Base-by-base conservation (phyloP, 37 sponge, comb jelly and placozoan species). In the Beroe ovata region DNA sequence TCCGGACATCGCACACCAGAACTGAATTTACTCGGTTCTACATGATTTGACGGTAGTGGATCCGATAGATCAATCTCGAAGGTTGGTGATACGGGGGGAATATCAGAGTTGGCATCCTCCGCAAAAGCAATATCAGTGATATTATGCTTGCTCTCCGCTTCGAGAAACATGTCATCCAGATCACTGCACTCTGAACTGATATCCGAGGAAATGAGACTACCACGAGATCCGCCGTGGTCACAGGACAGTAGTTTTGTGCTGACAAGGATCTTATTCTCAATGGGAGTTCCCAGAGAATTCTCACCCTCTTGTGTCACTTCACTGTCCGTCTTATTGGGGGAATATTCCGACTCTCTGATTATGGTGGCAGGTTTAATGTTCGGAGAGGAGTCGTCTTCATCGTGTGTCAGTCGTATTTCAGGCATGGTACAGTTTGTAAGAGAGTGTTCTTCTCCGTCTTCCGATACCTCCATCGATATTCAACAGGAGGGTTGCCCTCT, bases 91-190 rank as follows among this genome's bases (percentile, higher is more conserved):
- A 41, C 28, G 22, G 25, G 84, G 20, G 38, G 35, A 1, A 77
- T 77, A 8, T 77, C 84, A 8, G n/a, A n/a, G 28, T 8, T 23
- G n/a, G 47, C 30, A 37, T 66, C 69, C 69, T 66, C 69, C 34
- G 69, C 84, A 77, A 77, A 77, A 23, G 84, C 54, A 21, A 42
- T 42, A 40, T 77, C 84, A 2, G 84, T 77, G 25, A 29, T 66
- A 16, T 66, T 66, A 30, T 66, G 69, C 35, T 26, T 8, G 30
- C 16, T 66, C 35, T 66, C 69, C 36, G 69, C 36, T 32, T 66
- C 69, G 4, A 77, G 84, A 16, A 21, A 77, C 18, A 77, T 77
- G 2, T 77, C 84, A 23, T 77, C 84, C 26, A 77, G 22, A 39
- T 77, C 84, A 36, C 84, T 77, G 54, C 84, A 77, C 4, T 42